phyloP scores from a whole-genome alignment of 2,888 invertebrate genomes.

The Zeuzera pyrina region DNA sequence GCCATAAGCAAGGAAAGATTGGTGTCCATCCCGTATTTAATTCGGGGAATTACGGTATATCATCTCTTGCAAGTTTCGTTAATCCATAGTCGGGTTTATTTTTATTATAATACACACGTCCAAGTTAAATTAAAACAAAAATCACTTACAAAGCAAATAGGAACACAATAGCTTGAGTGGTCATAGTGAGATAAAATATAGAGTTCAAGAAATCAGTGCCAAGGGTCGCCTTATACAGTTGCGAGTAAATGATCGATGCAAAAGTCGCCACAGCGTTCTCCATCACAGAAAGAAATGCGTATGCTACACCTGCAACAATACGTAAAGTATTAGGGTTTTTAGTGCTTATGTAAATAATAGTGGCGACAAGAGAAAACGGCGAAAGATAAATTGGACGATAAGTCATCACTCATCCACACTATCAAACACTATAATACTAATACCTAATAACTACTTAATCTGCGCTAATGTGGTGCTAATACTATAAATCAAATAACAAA shows the following conservation, averaged over 20 bases:
- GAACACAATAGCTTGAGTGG: constrained; percentile 79
- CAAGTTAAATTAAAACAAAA: constrained; percentile 36
- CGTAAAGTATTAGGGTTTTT: constrained; percentile 1
- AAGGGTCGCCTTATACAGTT: constrained; percentile 80
- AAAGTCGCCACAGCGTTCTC: constrained; percentile 86
- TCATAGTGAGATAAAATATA: constrained; percentile 82
- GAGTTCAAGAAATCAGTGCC: constrained; percentile 66
- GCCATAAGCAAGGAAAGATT: too few relatives aligned
- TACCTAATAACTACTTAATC: too few relatives aligned
- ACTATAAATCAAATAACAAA: too few relatives aligned
- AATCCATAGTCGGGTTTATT: too few relatives aligned
- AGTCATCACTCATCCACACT: too few relatives aligned
- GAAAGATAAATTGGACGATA: too few relatives aligned
- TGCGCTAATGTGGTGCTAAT: too few relatives aligned
- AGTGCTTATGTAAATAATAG: constrained; percentile 1
- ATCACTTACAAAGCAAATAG: constrained; percentile 78
- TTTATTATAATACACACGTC: constrained; percentile 7
- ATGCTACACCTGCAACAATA: constrained; percentile 76
- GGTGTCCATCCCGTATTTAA: too few relatives aligned
- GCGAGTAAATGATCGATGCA: constrained; percentile 81
- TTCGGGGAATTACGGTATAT: too few relatives aligned
- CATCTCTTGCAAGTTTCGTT: too few relatives aligned
- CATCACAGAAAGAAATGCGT: constrained; percentile 83
- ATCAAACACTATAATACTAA: too few relatives aligned
- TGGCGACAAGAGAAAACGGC: too few relatives aligned